Base-by-base conservation (phyloP, 64 coral and sea anemone genomes). In the Actinia equina region DNA sequence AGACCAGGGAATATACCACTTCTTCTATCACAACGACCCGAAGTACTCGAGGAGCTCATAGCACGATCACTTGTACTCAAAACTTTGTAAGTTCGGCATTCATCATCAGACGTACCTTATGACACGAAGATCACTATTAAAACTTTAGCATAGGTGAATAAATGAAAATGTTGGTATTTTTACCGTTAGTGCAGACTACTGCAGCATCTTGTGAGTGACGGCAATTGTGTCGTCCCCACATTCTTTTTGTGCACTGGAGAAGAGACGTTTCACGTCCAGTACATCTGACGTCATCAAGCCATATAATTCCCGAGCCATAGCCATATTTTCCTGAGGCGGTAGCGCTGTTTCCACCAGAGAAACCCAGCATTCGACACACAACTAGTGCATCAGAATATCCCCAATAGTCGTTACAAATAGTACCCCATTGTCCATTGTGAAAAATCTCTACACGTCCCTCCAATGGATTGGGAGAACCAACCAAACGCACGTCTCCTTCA, bases 351-450 rank as follows among this genome's bases (percentile, higher is more conserved):
- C 2, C 69, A 81, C 78, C 78, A 17, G 78, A 20, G 14, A 51
- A 81, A 17, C 78, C 78, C 15, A 81, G 78, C 49, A 49, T 44
- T 81, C 78, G n/a, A 25, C 78, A 81, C 16, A 81, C 78, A 22
- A 81, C 78, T 10, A 15, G 44, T 20, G 78, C 78, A 81, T 81
- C 78, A 12, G 41, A 11, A 43, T 81, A 1, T 81, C 69, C 78
- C 78, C 78, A 81, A 51, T 49, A 81, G 49, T 81, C 78, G 49
- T n/a, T 81, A 81, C 78, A 81, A 52, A 81, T 81, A 14, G 78
- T 81, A 52, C 78, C 78, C 78, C 78, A 81, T 81, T 81, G 78
- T 20, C 49, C 44, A 20, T 81, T 44, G 44, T 81, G 78, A 52
- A 49, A 81, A 6, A 81, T 81, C 78, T 81, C 78, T 12, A 81